These are phyloP conservation scores for Eubucco bourcierii DNA, from an alignment of 2,113 vertebrate genomes.

Conservation along the genomic window DNA sequence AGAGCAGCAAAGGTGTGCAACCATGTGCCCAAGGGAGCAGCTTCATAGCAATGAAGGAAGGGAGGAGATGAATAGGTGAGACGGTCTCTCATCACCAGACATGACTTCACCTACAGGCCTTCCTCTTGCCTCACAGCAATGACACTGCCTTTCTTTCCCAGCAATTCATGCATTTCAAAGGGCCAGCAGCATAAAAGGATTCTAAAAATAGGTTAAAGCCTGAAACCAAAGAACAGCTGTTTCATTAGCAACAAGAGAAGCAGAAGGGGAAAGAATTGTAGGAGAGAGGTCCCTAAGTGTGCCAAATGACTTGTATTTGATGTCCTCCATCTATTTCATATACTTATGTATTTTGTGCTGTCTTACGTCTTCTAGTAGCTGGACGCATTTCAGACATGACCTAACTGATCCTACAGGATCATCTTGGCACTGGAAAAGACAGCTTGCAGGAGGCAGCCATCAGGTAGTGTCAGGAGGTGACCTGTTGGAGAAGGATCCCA, in stretches of 20 bases:
- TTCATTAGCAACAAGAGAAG: slow-evolving; percentile 38
- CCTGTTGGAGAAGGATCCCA: neutral
- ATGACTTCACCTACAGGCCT: neutral
- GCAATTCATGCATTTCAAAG: slow-evolving; percentile 46
- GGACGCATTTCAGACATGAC: neutral
- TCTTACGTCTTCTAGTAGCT: neutral
- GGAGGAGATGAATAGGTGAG: slow-evolving; percentile 24
- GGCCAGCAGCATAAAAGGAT: slow-evolving; percentile 31
- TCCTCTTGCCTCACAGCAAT: slow-evolving; percentile 29
- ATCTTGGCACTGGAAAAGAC: neutral
- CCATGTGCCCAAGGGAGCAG: neutral
- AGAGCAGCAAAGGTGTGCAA: neutral
- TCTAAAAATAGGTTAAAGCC: slow-evolving; percentile 57
- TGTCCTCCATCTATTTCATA: neutral
- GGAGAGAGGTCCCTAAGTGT: neutral
- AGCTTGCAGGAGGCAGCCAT: neutral
- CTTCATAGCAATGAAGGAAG: neutral
- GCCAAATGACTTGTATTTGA: neutral
- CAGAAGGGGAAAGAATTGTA: neutral
- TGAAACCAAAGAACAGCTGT: slow-evolving; percentile 41
- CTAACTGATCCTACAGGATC: neutral
- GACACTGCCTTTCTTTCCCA: neutral
- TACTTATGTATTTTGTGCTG: neutral
- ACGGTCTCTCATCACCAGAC: slow-evolving; percentile 5
- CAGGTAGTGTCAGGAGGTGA: neutral